Conservation (phyloP, 2,797 vertebrate genomes). For the Myoxocephalus aenaeus region DNA sequence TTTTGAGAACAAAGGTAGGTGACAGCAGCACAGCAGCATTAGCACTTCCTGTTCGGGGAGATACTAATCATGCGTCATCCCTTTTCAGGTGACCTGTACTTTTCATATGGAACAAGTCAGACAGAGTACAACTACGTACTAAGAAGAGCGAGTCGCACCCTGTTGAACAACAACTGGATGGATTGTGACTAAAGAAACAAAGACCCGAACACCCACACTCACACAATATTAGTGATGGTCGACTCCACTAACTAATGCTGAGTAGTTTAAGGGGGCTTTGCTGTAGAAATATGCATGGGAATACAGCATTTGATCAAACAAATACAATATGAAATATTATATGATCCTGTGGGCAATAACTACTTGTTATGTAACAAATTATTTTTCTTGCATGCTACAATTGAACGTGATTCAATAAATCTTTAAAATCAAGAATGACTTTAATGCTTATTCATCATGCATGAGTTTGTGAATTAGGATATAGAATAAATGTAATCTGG, state of each 20-base stretch:
- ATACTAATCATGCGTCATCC: background rate
- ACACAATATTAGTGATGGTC: background rate
- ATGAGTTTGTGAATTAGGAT: too few species aligned
- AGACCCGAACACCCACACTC: background rate
- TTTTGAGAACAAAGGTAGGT: conserved; percentile 80
- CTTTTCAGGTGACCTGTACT: conserved; percentile 75
- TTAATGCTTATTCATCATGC: too few species aligned
- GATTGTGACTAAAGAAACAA: conserved; percentile 69
- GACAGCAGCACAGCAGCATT: background rate
- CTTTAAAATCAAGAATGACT: too few species aligned
- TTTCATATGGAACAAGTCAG: conserved; percentile 73
- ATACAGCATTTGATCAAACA: background rate
- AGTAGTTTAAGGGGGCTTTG: background rate
- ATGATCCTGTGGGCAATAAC: background rate
- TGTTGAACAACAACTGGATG: conserved; percentile 78
- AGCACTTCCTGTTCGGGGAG: background rate
- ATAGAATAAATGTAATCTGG: too few species aligned
- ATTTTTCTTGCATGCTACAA: too few species aligned
- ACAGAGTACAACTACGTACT: conserved; percentile 68
- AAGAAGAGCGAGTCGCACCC: conserved; percentile 50
- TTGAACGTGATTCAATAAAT: too few species aligned
- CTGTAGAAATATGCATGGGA: background rate
- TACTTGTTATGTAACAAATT: too few species aligned
- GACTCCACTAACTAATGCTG: background rate
- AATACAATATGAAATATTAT: background rate